Conservation (phyloP, 2,113 vertebrate species). For the Gavialis gangeticus region DNA sequence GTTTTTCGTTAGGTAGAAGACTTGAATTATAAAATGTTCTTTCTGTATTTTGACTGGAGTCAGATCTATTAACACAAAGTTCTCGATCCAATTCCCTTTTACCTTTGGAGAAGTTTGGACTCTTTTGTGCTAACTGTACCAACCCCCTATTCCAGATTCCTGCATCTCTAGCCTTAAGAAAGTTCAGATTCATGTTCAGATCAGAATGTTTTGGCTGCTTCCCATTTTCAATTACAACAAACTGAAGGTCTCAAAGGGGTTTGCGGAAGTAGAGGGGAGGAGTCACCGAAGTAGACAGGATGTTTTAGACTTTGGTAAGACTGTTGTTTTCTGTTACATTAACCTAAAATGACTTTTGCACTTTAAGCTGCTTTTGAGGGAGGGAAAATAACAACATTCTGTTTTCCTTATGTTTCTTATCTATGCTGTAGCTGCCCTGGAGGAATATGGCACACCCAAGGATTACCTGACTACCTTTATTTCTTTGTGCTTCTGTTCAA, state of each 20-base stretch:
- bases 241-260: neutral
- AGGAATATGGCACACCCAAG: neutral
- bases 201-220: neutral
- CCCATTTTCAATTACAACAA: neutral
- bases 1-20: neutral
- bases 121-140: neutral
- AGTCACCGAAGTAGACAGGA: neutral
- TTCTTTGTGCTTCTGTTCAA: neutral
- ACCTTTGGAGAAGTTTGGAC: neutral
- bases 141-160: neutral
- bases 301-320: neutral
- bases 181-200: neutral
- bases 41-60: neutral
- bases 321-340: neutral
- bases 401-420: neutral
- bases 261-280: neutral
- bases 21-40: neutral
- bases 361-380: neutral
- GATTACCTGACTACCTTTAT: neutral
- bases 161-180: neutral
- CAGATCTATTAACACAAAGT: neutral
- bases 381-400: neutral
- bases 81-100: neutral
- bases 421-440: neutral
- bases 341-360: neutral